A percentile compares a stretch with the other conserved stretches of the same genome.
Evolutionary conservation across 2,113 vertebrate species (phyloP).

Genomic region (Hemiscyllium ocellatum): DNA sequence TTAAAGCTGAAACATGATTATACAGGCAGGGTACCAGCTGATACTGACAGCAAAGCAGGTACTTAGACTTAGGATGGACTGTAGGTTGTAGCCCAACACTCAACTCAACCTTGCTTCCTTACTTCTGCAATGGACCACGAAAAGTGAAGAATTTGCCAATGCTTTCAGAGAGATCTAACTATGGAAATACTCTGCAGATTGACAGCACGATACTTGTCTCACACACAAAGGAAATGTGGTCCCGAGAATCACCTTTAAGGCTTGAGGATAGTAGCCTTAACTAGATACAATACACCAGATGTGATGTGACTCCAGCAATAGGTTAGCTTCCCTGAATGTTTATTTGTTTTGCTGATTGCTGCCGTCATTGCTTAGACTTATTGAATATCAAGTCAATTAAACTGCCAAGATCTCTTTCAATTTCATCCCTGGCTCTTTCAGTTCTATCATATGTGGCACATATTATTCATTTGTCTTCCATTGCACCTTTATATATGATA

Average conservation of each 20-base stretch:
- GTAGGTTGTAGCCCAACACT: too few relatives aligned
- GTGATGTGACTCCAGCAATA: background rate
- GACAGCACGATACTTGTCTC: background rate
- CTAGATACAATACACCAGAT: background rate
- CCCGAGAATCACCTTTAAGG: background rate
- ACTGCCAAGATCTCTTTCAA: background rate
- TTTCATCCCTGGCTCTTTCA: background rate
- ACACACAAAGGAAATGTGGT: too few relatives aligned
- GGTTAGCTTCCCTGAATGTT: background rate
- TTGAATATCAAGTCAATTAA: background rate
- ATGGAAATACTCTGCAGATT: background rate
- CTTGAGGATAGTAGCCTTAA: background rate
- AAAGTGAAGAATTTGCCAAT: background rate
- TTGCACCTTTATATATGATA: background rate
- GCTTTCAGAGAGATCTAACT: background rate
- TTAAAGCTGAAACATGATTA: background rate
- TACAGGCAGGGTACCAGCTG: background rate
- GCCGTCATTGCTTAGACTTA: background rate
- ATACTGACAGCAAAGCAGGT: background rate
- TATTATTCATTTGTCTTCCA: background rate
- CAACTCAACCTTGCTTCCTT: background rate
- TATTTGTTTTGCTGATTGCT: background rate
- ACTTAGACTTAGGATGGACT: background rate
- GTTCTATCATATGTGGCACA: background rate
- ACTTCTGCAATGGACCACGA: background rate